Conservation (phyloP, 2,888 invertebrate genomes). For the Perizoma affinitatum region DNA sequence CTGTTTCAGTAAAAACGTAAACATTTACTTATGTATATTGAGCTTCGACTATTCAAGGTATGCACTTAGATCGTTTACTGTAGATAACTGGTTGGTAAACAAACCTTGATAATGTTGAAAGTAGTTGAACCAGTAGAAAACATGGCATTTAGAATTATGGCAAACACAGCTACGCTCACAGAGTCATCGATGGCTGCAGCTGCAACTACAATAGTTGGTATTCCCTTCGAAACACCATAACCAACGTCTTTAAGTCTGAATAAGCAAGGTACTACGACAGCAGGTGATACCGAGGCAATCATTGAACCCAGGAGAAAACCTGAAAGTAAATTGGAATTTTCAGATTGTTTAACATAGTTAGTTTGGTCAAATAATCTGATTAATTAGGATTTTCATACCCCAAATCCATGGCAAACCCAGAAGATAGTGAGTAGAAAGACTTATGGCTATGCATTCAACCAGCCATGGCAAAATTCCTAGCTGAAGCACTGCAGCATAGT, state of each 20-base stretch:
- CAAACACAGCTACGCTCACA: slow-evolving; percentile 93
- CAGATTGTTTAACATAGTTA: not conserved
- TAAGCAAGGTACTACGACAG: slow-evolving; percentile 94
- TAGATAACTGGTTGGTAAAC: slow-evolving; percentile 4
- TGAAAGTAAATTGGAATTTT: slow-evolving; percentile 33
- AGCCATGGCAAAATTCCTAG: slow-evolving; percentile 91
- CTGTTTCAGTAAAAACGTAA: slow-evolving; percentile 2
- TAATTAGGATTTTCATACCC: slow-evolving; percentile 61
- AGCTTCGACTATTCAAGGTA: too few relatives aligned
- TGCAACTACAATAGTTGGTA: slow-evolving; percentile 94
- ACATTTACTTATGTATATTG: slow-evolving; percentile 6
- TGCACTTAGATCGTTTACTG: slow-evolving; percentile 1
- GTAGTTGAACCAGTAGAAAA: slow-evolving; percentile 87
- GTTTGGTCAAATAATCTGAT: not conserved
- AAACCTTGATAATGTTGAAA: slow-evolving; percentile 86
- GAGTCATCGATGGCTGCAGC: slow-evolving; percentile 95
- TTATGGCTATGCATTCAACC: slow-evolving; percentile 87
- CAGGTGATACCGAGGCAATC: slow-evolving; percentile 94
- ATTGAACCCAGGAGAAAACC: slow-evolving; percentile 89
- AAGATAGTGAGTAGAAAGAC: slow-evolving; percentile 86
- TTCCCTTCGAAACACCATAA: slow-evolving; percentile 93
- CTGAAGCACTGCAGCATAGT: slow-evolving; percentile 89
- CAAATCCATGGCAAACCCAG: slow-evolving; percentile 91
- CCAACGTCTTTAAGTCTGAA: slow-evolving; percentile 88
- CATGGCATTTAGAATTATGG: slow-evolving; percentile 91